These are phyloP conservation scores for Drosophila ambigua DNA, from an alignment of 1,140 invertebrate species.

Conservation along the genomic window DNA sequence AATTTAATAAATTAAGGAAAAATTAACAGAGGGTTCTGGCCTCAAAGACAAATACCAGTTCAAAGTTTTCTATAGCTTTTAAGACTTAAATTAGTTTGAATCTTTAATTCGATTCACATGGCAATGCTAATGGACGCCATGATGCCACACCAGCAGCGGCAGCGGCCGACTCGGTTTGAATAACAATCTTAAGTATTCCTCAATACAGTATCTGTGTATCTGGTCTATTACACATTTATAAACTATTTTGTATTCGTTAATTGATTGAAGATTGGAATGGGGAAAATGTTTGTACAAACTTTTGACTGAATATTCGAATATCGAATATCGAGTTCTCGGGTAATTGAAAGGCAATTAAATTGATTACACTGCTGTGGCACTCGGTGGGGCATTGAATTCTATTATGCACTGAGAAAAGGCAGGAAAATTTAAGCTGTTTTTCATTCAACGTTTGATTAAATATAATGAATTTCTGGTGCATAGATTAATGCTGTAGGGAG, in stretches of 20 bases:
- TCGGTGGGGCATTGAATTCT: not conserved
- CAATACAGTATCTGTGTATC: not conserved
- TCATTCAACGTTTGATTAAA: not conserved
- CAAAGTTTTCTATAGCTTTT: constrained; percentile 24
- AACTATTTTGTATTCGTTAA: constrained; percentile 15
- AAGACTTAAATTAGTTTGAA: constrained; percentile 67
- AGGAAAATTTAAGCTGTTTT: not conserved
- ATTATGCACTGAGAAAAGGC: not conserved
- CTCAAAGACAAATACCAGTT: constrained; percentile 16
- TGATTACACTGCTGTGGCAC: constrained; percentile 7
- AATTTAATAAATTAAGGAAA: constrained; percentile 45
- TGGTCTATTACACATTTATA: constrained; percentile 3
- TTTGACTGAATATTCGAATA: too few species aligned
- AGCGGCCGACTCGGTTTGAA: constrained; percentile 20
- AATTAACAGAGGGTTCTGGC: constrained; percentile 29
- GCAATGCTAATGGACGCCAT: constrained; percentile 47
- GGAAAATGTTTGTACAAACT: not conserved
- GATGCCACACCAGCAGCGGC: constrained; percentile 23
- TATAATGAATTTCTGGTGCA: too few species aligned
- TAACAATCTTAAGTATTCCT: constrained; percentile 46
- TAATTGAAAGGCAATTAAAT: constrained; percentile 27
- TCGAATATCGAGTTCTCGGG: constrained; percentile 7
- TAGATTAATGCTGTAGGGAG: too few species aligned
- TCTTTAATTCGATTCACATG: constrained; percentile 73
- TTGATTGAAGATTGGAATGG: constrained; percentile 8